phyloP scores from a whole-genome alignment of 2,888 invertebrate species.

The Petrophora chlorosata region DNA sequence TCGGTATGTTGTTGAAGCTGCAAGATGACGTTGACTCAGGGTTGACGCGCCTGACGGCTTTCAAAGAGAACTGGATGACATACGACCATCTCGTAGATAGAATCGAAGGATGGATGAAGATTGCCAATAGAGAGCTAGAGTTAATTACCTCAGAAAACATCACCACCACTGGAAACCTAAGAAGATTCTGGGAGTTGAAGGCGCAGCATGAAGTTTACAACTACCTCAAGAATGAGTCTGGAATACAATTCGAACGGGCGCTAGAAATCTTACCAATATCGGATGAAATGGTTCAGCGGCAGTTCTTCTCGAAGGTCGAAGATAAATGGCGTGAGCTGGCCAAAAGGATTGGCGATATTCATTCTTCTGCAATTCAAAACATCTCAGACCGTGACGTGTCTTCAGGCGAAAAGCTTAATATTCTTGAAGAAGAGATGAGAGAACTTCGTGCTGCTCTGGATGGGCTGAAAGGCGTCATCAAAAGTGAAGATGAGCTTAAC shows the following conservation, averaged over 20 bases:
- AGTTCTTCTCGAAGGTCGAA: slow-evolving; percentile 90
- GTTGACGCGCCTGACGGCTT: slow-evolving; percentile 87
- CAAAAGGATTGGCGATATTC: slow-evolving; percentile 85
- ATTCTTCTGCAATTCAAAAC: slow-evolving; percentile 86
- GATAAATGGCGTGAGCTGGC: slow-evolving; percentile 89
- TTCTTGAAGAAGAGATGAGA: slow-evolving; percentile 90
- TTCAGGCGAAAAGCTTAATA: slow-evolving; percentile 88
- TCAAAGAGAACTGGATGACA: slow-evolving; percentile 90
- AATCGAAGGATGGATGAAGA: slow-evolving; percentile 90
- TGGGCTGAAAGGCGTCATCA: slow-evolving; percentile 90
- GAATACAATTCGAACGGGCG: slow-evolving; percentile 89
- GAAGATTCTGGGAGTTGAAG: slow-evolving; percentile 94
- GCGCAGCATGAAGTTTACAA: slow-evolving; percentile 94
- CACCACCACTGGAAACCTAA: slow-evolving; percentile 87
- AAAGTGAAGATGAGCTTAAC: slow-evolving; percentile 92
- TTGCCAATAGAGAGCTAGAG: slow-evolving; percentile 88
- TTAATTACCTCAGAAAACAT: slow-evolving; percentile 86
- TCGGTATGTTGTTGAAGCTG: slow-evolving; percentile 88
- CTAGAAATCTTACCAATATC: slow-evolving; percentile 91
- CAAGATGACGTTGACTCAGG: slow-evolving; percentile 91
- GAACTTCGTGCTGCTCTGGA: slow-evolving; percentile 89
- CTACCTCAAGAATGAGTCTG: slow-evolving; percentile 88
- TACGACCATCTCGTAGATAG: slow-evolving; percentile 89
- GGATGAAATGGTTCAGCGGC: slow-evolving; percentile 92
- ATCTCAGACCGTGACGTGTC: slow-evolving; percentile 90